Conservation (phyloP, 2,797 vertebrate genomes). For the Macropodus opercularis region DNA sequence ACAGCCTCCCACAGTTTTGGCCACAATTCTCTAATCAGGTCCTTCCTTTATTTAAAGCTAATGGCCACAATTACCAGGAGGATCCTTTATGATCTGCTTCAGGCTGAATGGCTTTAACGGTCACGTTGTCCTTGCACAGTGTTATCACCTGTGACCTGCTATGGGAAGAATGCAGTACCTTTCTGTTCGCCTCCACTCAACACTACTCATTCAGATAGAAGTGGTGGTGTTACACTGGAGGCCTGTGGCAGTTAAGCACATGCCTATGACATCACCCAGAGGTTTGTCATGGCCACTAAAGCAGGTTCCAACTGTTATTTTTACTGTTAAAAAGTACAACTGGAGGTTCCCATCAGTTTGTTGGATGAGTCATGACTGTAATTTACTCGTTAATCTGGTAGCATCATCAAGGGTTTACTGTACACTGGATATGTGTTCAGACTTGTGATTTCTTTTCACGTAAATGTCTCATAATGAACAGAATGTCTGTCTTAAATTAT, state of each 20-base stretch:
- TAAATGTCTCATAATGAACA: neutral
- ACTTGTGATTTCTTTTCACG: slow-evolving; percentile 8
- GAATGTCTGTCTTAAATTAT: neutral
- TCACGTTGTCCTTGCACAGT: neutral
- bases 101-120: neutral
- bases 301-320: slow-evolving; percentile 5
- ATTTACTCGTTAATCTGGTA: slow-evolving; percentile 25
- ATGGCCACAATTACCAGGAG: slow-evolving; percentile 9
- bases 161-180: neutral
- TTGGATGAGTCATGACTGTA: slow-evolving; percentile 25
- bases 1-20: slow-evolving; percentile 11
- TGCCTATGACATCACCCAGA: neutral
- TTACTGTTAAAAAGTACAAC: slow-evolving; percentile 2
- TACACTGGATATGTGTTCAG: slow-evolving; percentile 11
- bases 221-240: neutral
- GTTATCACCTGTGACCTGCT: slow-evolving; percentile 1
- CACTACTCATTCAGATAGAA: neutral
- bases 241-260: neutral
- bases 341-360: slow-evolving; percentile 10
- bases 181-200: neutral
- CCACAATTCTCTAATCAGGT: slow-evolving; percentile 3
- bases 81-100: slow-evolving; percentile 11
- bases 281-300: neutral
- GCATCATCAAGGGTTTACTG: neutral
- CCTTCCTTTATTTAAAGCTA: slow-evolving; percentile 20